A percentile compares a stretch with the other conserved stretches of the same genome.
These are phyloP conservation scores for Megathymus violae DNA, from an alignment of 1,140 invertebrate species.

Conservation along the genomic window DNA sequence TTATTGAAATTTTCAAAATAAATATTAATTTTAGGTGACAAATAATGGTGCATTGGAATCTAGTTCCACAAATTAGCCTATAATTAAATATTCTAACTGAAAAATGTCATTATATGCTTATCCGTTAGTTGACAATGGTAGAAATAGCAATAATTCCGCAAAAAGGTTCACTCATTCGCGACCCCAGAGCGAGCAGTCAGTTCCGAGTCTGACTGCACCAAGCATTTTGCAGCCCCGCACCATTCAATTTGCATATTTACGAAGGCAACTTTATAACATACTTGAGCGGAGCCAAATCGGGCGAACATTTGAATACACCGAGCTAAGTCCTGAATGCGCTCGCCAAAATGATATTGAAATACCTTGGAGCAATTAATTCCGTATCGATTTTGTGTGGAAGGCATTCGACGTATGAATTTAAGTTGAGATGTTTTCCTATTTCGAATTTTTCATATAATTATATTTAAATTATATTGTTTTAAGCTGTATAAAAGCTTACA, in stretches of 20 bases:
- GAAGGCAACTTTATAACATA: slow-evolving; percentile 24
- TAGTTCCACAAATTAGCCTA: too few species aligned
- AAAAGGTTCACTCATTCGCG: neutral
- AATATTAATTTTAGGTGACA: too few species aligned
- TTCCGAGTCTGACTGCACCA: slow-evolving; percentile 1
- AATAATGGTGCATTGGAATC: too few species aligned
- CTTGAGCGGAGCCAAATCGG: slow-evolving; percentile 20
- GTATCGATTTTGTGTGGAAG: neutral
- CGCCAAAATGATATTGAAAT: slow-evolving; percentile 27
- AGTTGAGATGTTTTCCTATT: too few species aligned
- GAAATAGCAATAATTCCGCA: neutral
- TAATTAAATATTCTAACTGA: too few species aligned
- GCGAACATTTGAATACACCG: slow-evolving; percentile 37
- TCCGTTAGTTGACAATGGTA: too few species aligned
- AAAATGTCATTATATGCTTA: too few species aligned
- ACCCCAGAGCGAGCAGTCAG: neutral
- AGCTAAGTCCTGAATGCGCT: slow-evolving; percentile 24
- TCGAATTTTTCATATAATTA: too few species aligned
- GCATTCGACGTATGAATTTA: slow-evolving; percentile 8
- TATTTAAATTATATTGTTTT: too few species aligned
- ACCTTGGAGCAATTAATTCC: slow-evolving; percentile 32
- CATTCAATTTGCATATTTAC: slow-evolving; percentile 38
- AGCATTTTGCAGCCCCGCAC: slow-evolving; percentile 20
- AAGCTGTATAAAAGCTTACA: too few species aligned
- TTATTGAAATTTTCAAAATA: too few species aligned